Conservation (phyloP, 2,113 vertebrate species). For the Anolis carolinensis region DNA sequence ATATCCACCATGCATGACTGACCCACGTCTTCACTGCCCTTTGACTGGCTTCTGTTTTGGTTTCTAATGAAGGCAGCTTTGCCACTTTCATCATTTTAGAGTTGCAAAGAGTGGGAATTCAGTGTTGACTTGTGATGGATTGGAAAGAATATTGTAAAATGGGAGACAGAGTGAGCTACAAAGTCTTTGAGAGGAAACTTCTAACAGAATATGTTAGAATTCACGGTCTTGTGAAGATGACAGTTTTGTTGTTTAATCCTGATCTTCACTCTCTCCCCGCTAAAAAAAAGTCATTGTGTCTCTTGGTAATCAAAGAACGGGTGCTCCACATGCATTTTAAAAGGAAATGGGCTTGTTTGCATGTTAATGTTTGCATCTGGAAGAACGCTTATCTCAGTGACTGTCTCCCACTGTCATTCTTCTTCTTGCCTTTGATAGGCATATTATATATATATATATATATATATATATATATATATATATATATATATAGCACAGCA, state of each 20-base stretch:
- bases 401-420: background rate
- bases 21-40: constrained; percentile 9
- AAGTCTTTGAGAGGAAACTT: background rate
- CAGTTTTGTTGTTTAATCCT: background rate
- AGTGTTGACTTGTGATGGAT: constrained; percentile 51
- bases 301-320: background rate
- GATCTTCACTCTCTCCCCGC: background rate
- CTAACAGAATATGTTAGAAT: background rate
- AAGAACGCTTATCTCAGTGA: background rate
- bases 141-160: constrained; percentile 52
- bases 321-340: rapidly evolving
- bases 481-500: background rate
- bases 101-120: constrained; percentile 51
- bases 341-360: rapidly evolving
- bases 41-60: constrained; percentile 44
- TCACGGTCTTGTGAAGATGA: background rate
- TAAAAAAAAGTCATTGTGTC: background rate
- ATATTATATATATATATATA: too few relatives aligned
- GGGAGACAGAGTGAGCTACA: constrained; percentile 1
- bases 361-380: background rate
- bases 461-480: too few relatives aligned
- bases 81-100: constrained; percentile 42
- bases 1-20: background rate
- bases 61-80: constrained; percentile 38
- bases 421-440: background rate